phyloP scores from a whole-genome alignment of 2,113 vertebrate species.

The Nothobranchius kuhntae region DNA sequence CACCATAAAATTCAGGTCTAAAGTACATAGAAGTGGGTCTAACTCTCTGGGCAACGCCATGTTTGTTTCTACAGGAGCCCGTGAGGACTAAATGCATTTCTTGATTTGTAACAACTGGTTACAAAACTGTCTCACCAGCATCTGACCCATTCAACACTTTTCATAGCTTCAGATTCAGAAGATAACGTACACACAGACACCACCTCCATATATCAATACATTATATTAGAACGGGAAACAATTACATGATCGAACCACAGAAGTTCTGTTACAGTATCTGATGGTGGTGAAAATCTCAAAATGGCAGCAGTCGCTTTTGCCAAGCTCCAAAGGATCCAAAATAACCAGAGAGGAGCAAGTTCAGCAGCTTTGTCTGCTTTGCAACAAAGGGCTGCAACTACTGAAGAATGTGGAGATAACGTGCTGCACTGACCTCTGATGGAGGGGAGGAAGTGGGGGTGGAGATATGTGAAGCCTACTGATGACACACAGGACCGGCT shows the following conservation, averaged over 20 bases:
- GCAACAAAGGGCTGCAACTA: slow-evolving; percentile 73
- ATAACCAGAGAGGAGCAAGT: slow-evolving; percentile 49
- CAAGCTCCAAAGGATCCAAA: slow-evolving; percentile 43
- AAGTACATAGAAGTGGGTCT: too few relatives aligned
- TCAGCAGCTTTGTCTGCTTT: slow-evolving; percentile 65
- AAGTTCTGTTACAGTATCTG: neutral
- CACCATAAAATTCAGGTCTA: too few relatives aligned
- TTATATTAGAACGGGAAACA: too few relatives aligned
- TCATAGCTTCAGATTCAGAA: neutral
- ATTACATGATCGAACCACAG: neutral
- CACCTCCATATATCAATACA: too few relatives aligned
- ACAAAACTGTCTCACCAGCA: neutral
- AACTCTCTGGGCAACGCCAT: too few relatives aligned
- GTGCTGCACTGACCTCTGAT: slow-evolving; percentile 66
- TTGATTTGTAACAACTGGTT: too few relatives aligned
- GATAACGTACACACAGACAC: neutral
- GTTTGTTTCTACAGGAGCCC: too few relatives aligned
- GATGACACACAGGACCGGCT: slow-evolving; percentile 45
- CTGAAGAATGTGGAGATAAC: slow-evolving; percentile 56
- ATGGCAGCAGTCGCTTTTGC: slow-evolving; percentile 48
- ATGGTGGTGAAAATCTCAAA: slow-evolving; percentile 45
- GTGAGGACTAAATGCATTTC: too few relatives aligned
- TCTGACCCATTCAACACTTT: neutral
- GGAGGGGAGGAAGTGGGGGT: slow-evolving; percentile 49
- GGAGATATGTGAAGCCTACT: slow-evolving; percentile 45